These are phyloP conservation scores for Philaenus spumarius DNA, from an alignment of 1,140 invertebrate genomes.

Conservation along the genomic window DNA sequence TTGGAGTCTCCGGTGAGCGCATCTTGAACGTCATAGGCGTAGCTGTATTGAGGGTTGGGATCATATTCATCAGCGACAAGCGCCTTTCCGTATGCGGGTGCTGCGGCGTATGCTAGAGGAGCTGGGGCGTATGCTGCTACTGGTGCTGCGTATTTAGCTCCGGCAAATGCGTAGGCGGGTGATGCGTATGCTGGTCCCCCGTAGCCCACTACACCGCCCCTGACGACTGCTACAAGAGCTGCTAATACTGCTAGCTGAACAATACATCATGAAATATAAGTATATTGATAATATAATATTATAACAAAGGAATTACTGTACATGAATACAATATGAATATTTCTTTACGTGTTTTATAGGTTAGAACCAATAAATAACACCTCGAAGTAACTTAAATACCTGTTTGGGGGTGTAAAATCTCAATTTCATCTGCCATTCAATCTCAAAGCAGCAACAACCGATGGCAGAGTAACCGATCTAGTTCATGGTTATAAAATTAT, in stretches of 20 bases:
- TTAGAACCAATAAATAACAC: no score
- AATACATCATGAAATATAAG: background rate
- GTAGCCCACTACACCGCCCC: conserved; percentile 32
- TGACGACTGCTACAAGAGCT: conserved; percentile 40
- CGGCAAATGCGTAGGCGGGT: background rate
- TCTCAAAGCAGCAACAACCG: no score
- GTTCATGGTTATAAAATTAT: no score
- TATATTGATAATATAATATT: no score
- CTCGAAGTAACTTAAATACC: no score
- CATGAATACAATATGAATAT: no score
- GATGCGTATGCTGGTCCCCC: background rate
- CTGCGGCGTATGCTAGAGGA: conserved; percentile 15
- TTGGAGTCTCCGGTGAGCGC: conserved; percentile 59
- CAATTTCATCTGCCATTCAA: no score
- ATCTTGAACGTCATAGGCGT: conserved; percentile 62
- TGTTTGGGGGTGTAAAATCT: no score
- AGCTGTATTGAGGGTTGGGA: conserved; percentile 44
- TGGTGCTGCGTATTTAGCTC: background rate
- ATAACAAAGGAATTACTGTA: no score
- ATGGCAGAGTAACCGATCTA: no score
- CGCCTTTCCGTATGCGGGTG: conserved; percentile 18
- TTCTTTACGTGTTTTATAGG: no score
- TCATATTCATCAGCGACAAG: conserved; percentile 13
- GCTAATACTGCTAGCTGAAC: conserved; percentile 42
- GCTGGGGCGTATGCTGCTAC: background rate